Evolutionary conservation across 2,888 invertebrate genomes (phyloP).

Genomic region (Liopterus haemorrhoidalis): DNA sequence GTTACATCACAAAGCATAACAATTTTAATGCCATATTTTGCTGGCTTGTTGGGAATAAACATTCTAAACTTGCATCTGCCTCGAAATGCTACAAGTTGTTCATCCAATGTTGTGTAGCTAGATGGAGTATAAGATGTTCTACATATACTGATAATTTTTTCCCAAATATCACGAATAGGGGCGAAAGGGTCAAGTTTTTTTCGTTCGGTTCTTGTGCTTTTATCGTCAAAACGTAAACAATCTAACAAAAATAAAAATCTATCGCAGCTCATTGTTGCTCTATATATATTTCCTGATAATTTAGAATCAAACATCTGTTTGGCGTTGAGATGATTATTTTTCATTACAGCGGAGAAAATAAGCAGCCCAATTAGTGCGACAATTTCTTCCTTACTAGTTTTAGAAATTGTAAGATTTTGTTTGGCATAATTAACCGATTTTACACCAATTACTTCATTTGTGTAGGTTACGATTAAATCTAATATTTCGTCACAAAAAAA

Average conservation of each 20-base stretch:
- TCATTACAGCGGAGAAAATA: no score
- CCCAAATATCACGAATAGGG: constrained; percentile 29
- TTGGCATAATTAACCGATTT: no score
- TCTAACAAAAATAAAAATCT: constrained; percentile 29
- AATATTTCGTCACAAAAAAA: constrained; percentile 20
- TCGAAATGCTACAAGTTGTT: constrained; percentile 34
- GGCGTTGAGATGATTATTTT: no score
- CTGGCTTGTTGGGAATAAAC: constrained; percentile 38
- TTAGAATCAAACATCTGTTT: no score
- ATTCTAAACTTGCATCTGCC: constrained; percentile 34
- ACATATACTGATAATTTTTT: constrained; percentile 28
- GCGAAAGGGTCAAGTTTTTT: constrained; percentile 27
- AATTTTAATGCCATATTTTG: constrained; percentile 38
- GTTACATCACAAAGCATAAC: constrained; percentile 35
- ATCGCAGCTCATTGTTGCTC: constrained; percentile 29
- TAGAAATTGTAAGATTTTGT: no score
- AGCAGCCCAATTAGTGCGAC: no score
- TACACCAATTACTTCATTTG: constrained; percentile 23
- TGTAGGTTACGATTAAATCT: constrained; percentile 15
- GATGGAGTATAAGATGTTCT: constrained; percentile 27
- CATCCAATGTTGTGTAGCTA: constrained; percentile 33
- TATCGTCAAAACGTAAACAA: constrained; percentile 33
- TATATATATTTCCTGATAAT: no score
- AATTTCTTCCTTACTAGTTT: no score
- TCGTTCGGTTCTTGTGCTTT: constrained; percentile 28